Percentiles rank a stretch among this genome's conserved stretches.
Evolutionary conservation across 2,888 invertebrate genomes (phyloP).

Genomic region (Lithodes maja): DNA sequence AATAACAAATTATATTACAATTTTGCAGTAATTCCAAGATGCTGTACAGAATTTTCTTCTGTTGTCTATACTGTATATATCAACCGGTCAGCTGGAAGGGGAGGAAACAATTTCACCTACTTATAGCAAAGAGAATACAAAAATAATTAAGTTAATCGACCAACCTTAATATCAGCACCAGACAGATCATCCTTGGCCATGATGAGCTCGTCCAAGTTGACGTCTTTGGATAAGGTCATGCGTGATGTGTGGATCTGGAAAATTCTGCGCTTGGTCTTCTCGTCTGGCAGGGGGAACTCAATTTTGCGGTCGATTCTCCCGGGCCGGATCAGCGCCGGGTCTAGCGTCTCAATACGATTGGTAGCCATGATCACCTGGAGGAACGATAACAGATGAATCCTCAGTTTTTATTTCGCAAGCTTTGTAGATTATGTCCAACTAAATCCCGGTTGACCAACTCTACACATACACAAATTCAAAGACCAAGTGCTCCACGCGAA

Average conservation of each 20-base stretch:
- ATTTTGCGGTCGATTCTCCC: conserved; percentile 99
- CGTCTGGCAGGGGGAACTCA: conserved; percentile 99
- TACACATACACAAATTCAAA: too few species aligned
- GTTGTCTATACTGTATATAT: too few species aligned
- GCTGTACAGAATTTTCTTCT: too few species aligned
- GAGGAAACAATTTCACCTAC: too few species aligned
- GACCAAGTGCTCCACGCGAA: too few species aligned
- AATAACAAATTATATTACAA: too few species aligned
- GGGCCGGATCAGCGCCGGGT: conserved; percentile 98
- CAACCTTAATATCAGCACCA: conserved; percentile 94
- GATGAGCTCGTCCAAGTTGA: conserved; percentile 96
- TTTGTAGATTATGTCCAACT: too few species aligned
- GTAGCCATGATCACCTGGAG: conserved; percentile 95
- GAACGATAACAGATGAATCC: neutral
- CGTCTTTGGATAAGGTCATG: conserved; percentile 98
- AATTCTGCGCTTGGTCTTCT: conserved; percentile 97
- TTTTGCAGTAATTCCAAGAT: too few species aligned
- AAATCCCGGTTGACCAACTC: too few species aligned
- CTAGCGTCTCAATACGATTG: conserved; percentile 97
- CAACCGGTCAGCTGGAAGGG: too few species aligned
- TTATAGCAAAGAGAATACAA: too few species aligned
- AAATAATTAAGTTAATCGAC: neutral
- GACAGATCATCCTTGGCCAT: conserved; percentile 99
- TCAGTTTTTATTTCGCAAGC: too few species aligned
- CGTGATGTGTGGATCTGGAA: conserved; percentile 99